phyloP scores from a whole-genome alignment of 1,140 invertebrate genomes.

The Mactra quadrangularis region DNA sequence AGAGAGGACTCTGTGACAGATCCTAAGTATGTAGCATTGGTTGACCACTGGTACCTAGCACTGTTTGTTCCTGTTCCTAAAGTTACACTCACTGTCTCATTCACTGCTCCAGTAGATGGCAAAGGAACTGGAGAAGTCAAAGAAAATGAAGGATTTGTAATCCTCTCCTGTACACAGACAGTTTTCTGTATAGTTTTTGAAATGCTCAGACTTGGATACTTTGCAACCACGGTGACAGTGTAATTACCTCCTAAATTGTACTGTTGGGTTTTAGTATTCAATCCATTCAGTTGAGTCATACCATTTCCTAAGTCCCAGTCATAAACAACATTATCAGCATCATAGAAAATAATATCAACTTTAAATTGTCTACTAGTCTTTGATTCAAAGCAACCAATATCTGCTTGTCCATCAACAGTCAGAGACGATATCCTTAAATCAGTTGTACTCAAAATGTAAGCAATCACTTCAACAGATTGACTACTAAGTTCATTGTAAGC shows the following conservation, averaged over 20 bases:
- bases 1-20: not conserved
- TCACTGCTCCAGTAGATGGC: slow-evolving; percentile 6
- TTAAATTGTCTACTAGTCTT: slow-evolving; percentile 1
- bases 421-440: slow-evolving; percentile 48
- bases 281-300: not conserved
- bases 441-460: slow-evolving; percentile 57
- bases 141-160: slow-evolving; percentile 10
- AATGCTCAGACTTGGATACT: slow-evolving; percentile 2
- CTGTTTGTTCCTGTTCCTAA: slow-evolving; percentile 9
- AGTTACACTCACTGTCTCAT: not conserved
- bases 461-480: slow-evolving; percentile 7
- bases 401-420: slow-evolving; percentile 27
- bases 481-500: slow-evolving; percentile 60
- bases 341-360: slow-evolving; percentile 54
- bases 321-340: slow-evolving; percentile 28
- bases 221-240: slow-evolving; percentile 48
- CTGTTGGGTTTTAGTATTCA: not conserved
- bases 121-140: slow-evolving; percentile 6
- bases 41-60: slow-evolving; percentile 25
- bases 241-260: slow-evolving; percentile 54
- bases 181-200: not conserved
- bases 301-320: slow-evolving; percentile 64
- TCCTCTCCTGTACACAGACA: slow-evolving; percentile 49
- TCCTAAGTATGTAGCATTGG: slow-evolving; percentile 34
- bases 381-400: slow-evolving; percentile 22